Conservation (phyloP, 2,113 vertebrate genomes). For the Anthoscopus minutus region DNA sequence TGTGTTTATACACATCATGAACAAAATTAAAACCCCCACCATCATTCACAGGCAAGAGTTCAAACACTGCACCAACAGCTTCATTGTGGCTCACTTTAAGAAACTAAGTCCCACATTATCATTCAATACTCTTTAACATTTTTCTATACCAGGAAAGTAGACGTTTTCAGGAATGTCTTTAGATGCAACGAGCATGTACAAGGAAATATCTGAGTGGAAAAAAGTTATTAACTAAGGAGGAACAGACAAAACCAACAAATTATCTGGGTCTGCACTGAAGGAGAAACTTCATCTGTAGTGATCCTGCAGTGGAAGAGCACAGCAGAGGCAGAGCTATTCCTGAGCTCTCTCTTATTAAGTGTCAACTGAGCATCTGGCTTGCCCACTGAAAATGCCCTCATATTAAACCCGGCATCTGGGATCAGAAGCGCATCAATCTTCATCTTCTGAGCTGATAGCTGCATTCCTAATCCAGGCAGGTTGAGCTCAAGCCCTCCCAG, state of each 20-base stretch:
- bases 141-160: neutral
- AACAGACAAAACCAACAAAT: neutral
- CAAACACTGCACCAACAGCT: neutral
- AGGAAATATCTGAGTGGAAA: neutral
- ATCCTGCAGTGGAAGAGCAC: neutral
- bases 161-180: neutral
- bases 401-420: conserved; percentile 16
- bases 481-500: conserved; percentile 28
- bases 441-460: neutral
- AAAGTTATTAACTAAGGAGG: neutral
- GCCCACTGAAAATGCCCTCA: neutral
- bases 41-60: neutral
- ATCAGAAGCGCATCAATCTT: conserved; percentile 40
- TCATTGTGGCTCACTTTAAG: neutral
- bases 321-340: neutral
- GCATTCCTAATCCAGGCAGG: conserved; percentile 7
- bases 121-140: neutral
- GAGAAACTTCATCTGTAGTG: neutral
- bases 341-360: neutral
- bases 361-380: neutral
- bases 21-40: neutral
- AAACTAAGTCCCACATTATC: neutral
- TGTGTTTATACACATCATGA: neutral
- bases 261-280: neutral
- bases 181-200: neutral